Evolutionary conservation across 1,140 invertebrate species (phyloP), one percentile per base, ranked within the genome.

Genomic region (Metaphire vulgaris): DNA sequence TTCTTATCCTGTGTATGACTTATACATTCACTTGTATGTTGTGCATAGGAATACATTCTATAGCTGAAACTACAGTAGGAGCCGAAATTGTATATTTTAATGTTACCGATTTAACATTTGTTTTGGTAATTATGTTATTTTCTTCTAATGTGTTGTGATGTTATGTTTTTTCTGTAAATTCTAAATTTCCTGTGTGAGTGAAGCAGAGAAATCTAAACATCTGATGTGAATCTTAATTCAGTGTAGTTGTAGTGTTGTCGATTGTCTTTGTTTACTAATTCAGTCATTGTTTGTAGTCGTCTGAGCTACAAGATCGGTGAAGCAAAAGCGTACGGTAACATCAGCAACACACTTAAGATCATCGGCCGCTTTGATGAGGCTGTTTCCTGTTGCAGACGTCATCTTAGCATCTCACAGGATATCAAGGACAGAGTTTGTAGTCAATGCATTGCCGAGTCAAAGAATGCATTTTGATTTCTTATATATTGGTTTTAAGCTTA

Each of bases 291-390:
- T 26, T 31, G 29, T 87, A 94, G 94, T 85, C 92, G 92, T 29
- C 93, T 97, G 89, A 91, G 91, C 68, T 95, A 97, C 84, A 92
- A 92, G 85, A 87, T 97, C 56, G 96, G 96, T 2, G 96, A 99
- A 88, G 96, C 96, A 1, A 99, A 99, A 84, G 97, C 97, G 0
- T 96, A 94, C 79, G 97, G 96, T 1, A 99, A 99, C 85, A 87
- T 99, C 12, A 96, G 96, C 1, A 99, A 99, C 83, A 98, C 96
- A 0, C 87, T 99, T 0, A 99, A 99, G 89, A 94, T 98, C 21
- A 93, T 99, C 91, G 95, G 95, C 6, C 92, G 94, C 82, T 99
- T 95, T 88, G 92, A 96, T 81, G 96, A 98, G 86, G 96, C 96
- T 0, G 92, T 96, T 79, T 91, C 94, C 26, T 98, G 95, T 83